phyloP scores from a whole-genome alignment of 2,113 vertebrate species.

The Brachionichthys hirsutus region DNA sequence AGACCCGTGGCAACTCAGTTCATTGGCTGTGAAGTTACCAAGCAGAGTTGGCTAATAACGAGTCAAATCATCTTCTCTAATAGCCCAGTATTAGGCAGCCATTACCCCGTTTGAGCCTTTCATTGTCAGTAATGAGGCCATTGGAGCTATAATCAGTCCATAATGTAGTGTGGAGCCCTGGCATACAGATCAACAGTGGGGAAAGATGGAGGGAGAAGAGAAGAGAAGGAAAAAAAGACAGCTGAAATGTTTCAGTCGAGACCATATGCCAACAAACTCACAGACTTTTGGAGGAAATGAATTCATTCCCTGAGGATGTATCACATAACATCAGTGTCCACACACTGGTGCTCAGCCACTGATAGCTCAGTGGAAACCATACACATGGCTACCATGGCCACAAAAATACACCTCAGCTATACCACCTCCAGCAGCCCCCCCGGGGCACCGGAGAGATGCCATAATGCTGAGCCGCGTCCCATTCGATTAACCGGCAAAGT shows the following conservation, averaged over 20 bases:
- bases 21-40: conserved; percentile 29
- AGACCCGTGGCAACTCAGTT: conserved; percentile 2
- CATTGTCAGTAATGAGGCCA: conserved; percentile 51
- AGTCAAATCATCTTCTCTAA: conserved; percentile 51
- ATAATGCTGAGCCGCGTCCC: conserved; percentile 7
- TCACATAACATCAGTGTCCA: conserved; percentile 33
- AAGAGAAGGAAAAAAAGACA: conserved; percentile 34
- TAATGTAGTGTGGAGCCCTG: conserved; percentile 42
- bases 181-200: conserved; percentile 33
- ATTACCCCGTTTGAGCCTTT: conserved; percentile 57
- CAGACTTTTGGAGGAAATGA: conserved; percentile 57
- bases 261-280: conserved; percentile 44
- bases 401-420: conserved; percentile 19
- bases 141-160: conserved; percentile 48
- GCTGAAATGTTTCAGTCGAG: conserved; percentile 51
- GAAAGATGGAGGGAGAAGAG: conserved; percentile 26
- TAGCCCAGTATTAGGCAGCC: conserved; percentile 47
- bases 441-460: conserved; percentile 14
- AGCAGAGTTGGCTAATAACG: conserved; percentile 38
- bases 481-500: conserved; percentile 22
- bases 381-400: conserved; percentile 7
- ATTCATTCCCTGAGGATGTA: conserved; percentile 55
- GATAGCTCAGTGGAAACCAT: conserved; percentile 29
- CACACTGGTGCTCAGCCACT: conserved; percentile 31
- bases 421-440: conserved; percentile 32